Evolutionary conservation across 1,140 invertebrate genomes (phyloP).

Genomic region (Tyrophagus putrescentiae): DNA sequence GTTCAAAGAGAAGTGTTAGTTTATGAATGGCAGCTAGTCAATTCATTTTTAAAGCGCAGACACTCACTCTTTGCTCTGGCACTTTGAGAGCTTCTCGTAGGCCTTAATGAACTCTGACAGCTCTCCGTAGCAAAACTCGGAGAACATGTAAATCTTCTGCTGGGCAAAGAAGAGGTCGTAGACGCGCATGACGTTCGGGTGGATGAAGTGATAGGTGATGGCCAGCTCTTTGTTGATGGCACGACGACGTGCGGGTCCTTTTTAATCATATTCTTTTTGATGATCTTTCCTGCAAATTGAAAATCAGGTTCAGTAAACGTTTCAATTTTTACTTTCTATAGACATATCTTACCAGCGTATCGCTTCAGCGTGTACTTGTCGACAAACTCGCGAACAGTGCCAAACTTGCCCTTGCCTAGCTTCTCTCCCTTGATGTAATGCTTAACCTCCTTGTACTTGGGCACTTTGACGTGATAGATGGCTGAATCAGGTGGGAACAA

Average conservation of each 20-base stretch:
- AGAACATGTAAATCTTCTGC: constrained; percentile 6
- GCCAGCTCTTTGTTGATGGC: constrained; percentile 12
- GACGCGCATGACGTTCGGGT: constrained; percentile 2
- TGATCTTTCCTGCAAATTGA: constrained; percentile 1
- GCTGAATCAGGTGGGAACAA: neutral
- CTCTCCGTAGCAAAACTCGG: constrained; percentile 14
- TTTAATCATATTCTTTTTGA: neutral
- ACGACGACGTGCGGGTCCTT: neutral
- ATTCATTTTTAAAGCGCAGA: neutral
- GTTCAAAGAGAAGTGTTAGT: constrained; percentile 26
- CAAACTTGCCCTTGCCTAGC: constrained; percentile 9
- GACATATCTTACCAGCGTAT: constrained; percentile 10
- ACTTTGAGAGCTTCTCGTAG: neutral
- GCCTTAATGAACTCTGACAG: neutral
- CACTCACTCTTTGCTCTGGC: constrained; percentile 8
- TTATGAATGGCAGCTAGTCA: neutral
- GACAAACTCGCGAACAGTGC: constrained; percentile 10
- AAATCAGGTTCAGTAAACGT: neutral
- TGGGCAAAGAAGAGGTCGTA: neutral
- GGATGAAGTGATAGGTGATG: constrained; percentile 9
- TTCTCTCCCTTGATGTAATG: constrained; percentile 13
- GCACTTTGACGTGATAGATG: neutral
- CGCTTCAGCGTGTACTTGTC: neutral
- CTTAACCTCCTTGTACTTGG: constrained; percentile 9
- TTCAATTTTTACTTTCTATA: neutral